These are phyloP conservation scores for Hippopotamyrus pictus DNA, from an alignment of 2,797 vertebrate species.

Conservation along the genomic window DNA sequence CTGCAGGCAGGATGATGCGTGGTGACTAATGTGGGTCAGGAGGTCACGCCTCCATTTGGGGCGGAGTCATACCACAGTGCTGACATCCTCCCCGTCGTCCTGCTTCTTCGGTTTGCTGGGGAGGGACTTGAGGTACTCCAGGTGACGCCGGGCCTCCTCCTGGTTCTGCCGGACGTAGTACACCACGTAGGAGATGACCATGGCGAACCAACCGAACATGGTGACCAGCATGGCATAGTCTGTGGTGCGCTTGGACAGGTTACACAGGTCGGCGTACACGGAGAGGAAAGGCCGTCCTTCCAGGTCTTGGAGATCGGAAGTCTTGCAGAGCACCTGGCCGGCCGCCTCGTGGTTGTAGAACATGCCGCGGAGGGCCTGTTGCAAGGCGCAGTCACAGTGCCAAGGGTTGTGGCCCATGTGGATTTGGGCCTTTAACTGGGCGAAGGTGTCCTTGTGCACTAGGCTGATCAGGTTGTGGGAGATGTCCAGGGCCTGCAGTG, in stretches of 20 bases:
- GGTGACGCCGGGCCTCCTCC: conserved; percentile 90
- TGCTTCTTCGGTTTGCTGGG: conserved; percentile 98
- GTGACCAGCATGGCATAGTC: conserved; percentile 98
- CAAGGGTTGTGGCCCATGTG: conserved; percentile 94
- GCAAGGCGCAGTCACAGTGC: conserved; percentile 95
- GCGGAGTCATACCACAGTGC: conserved; percentile 84
- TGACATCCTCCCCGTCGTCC: conserved; percentile 89
- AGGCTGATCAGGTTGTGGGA: conserved; percentile 93
- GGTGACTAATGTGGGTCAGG: neutral
- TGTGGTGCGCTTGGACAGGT: conserved; percentile 91
- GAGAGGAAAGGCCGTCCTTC: conserved; percentile 85
- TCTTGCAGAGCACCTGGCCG: conserved; percentile 86
- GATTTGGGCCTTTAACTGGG: conserved; percentile 83
- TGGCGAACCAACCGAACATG: conserved; percentile 99
- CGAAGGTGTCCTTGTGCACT: conserved; percentile 92
- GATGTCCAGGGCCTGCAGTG: conserved; percentile 88
- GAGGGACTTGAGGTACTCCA: conserved; percentile 98
- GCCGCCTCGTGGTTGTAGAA: conserved; percentile 89
- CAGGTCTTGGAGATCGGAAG: conserved; percentile 81
- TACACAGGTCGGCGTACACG: conserved; percentile 88
- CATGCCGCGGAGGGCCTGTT: conserved; percentile 92
- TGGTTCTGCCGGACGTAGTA: conserved; percentile 98
- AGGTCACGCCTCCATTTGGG: neutral
- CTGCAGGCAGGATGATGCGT: neutral
- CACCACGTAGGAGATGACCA: conserved; percentile 98